Base-by-base conservation (phyloP, 2,113 vertebrate species). In the Donacobius atricapilla region DNA sequence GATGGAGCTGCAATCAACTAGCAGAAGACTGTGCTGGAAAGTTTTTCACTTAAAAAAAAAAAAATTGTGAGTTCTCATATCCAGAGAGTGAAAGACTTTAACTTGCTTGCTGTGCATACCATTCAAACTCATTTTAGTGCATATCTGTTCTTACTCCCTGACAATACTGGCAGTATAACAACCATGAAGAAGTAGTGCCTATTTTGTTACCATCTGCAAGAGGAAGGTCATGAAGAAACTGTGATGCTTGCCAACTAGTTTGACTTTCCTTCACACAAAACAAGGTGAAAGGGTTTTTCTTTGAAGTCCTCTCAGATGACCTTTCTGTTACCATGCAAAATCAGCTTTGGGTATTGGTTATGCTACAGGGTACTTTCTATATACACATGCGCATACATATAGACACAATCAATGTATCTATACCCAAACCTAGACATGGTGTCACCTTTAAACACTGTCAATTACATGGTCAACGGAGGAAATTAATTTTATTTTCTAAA, bases 101-200 rank as follows among this genome's bases (percentile, higher is more conserved):
- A 73, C 40, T 69, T 72, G 20, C 9, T 45, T 81, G 19, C 14
- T 53, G 15, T 45, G 37, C 4, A 15, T 31, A 31, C 19, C n/a
- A 15, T 57, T 64, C 11, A 56, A 65, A 69, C 3, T 39, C 23
- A 17, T 20, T 75, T 33, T 57, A 70, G n/a, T 37, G 47, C 23
- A 27, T 17, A 16, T 5, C 16, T 71, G 6, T 24, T 65, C 14
- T 5, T 28, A 42, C 35, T 37, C 78, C 68, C 65, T 53, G 45
- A 73, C 30, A 77, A 31, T 15, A 45, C 4, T 33, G 18, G 21
- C 79, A 73, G 42, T 64, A 15, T 1, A 51, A 47, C 4, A 25
- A 23, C 24, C n/a, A 37, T 7, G 1, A 64, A 79, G 56, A 51
- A 73, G 13, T 19, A 12, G 30, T 39, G 8, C 1, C 0, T 0